These are phyloP conservation scores for Pocillopora verrucosa DNA, from an alignment of 64 coral and sea anemone genomes.

Conservation along the genomic window DNA sequence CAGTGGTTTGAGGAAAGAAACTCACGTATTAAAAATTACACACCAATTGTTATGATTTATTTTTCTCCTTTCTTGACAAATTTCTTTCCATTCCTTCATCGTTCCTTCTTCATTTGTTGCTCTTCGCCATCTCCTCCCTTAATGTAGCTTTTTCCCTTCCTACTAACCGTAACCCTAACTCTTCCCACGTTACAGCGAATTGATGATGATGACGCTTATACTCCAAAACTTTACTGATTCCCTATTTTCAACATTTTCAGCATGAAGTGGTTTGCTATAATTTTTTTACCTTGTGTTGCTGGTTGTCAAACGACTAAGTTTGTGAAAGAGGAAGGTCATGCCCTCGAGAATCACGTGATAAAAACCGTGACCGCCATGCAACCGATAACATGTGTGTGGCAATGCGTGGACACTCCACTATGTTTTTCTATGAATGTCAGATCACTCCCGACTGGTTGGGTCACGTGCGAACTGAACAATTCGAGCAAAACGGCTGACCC, in stretches of 20 bases:
- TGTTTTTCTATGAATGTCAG: constrained; percentile 32
- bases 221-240: no score
- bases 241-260: background rate
- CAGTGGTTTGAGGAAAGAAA: no score
- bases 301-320: constrained; percentile 17
- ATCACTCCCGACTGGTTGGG: background rate
- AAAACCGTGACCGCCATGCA: background rate
- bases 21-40: no score
- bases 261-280: background rate
- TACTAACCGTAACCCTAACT: no score
- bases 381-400: background rate
- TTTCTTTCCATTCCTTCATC: no score
- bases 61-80: no score
- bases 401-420: constrained; percentile 13
- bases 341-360: constrained; percentile 33
- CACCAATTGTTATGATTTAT: no score
- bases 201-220: no score
- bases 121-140: no score
- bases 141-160: no score
- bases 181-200: no score
- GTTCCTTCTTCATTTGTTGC: no score
- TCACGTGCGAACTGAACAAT: constrained; percentile 41
- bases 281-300: background rate
- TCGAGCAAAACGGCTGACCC: constrained; percentile 33
- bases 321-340: background rate